Evolutionary conservation across 2,113 vertebrate species (phyloP), one percentile per base, ranked within the genome.

Genomic region (Notarius lentiginosus): DNA sequence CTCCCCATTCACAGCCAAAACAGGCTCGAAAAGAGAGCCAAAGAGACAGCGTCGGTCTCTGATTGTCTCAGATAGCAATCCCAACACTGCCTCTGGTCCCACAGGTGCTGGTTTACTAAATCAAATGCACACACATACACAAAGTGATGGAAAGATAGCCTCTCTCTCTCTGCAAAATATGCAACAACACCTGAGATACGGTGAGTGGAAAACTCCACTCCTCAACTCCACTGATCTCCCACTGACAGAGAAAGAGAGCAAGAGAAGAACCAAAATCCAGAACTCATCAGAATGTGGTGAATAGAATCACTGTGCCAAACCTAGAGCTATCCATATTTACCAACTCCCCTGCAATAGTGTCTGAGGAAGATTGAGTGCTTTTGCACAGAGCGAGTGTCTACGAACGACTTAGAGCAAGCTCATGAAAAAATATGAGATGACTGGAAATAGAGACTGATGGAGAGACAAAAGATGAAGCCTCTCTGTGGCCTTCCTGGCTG

Each of bases 41-140:
- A 27, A 58, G 73, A 68, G 10, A 65, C 49, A 86, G 18, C 41
- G 10, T 47, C 27, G 1, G 20, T 24, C 84, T 86, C 75, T 66
- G 88, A 81, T 82, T 83, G 88, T 82, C 86, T 85, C 53, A 66
- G 83, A 85, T 89, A 89, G 61, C 70, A 85, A 85, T 89, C 77
- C 68, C 77, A 82, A 84, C 82, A 89, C 68, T 58, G 83, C 82
- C 65, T 81, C 88, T 49, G 24, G 61, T 61, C 77, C 73, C 65
- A 55, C 53, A 80, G 85, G 83, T 84, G 79, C 63, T 58, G 30
- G 65, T 80, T 80, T 86, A 81, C 30, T 49, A 77, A 83, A 77
- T 41, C 53, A 72, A 80, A 75, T 20, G 11, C 51, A 47, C 18
- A 82, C 77, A 85, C 77, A 85, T 12, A 82, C 79, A 83, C 47